These are phyloP conservation scores for Andrena haemorrhoa DNA, from an alignment of 2,888 invertebrate species.

Conservation along the genomic window DNA sequence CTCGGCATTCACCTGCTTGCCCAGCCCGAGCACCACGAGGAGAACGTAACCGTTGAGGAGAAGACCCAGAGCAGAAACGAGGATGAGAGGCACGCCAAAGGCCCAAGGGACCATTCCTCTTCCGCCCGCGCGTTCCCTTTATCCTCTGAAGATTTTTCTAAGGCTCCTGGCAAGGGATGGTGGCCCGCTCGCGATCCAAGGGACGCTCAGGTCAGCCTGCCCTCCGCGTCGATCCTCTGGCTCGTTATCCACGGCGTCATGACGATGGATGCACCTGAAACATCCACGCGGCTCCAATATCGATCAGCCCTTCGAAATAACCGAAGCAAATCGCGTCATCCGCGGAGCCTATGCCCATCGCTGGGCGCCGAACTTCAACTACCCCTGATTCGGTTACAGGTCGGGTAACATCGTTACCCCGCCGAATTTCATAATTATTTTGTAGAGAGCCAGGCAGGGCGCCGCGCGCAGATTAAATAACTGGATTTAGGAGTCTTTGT, in stretches of 20 bases:
- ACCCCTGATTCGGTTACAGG: slow-evolving; percentile 20
- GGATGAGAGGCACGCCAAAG: slow-evolving; percentile 89
- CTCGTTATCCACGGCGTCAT: slow-evolving; percentile 20
- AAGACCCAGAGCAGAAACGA: slow-evolving; percentile 90
- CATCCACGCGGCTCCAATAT: slow-evolving; percentile 15
- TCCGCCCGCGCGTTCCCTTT: slow-evolving; percentile 57
- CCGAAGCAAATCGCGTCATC: slow-evolving; percentile 15
- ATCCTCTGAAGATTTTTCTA: slow-evolving; percentile 40
- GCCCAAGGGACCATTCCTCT: slow-evolving; percentile 88
- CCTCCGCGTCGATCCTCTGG: slow-evolving; percentile 19
- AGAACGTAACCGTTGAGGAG: slow-evolving; percentile 91
- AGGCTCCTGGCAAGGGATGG: slow-evolving; percentile 2
- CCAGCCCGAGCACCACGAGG: slow-evolving; percentile 89
- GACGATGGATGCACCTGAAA: slow-evolving; percentile 36
- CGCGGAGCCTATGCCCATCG: background rate
- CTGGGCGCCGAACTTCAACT: background rate
- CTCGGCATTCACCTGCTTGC: slow-evolving; percentile 82
- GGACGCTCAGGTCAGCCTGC: slow-evolving; percentile 37
- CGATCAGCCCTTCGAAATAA: slow-evolving; percentile 26
- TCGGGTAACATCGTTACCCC: slow-evolving; percentile 2
- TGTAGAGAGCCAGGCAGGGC: background rate
- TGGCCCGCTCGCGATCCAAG: background rate
- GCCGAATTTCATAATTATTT: slow-evolving; percentile 22
- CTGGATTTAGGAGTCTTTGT: background rate
- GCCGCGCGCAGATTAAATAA: background rate